Conservation (phyloP, 1,140 invertebrate genomes). For the Atta colombica region DNA sequence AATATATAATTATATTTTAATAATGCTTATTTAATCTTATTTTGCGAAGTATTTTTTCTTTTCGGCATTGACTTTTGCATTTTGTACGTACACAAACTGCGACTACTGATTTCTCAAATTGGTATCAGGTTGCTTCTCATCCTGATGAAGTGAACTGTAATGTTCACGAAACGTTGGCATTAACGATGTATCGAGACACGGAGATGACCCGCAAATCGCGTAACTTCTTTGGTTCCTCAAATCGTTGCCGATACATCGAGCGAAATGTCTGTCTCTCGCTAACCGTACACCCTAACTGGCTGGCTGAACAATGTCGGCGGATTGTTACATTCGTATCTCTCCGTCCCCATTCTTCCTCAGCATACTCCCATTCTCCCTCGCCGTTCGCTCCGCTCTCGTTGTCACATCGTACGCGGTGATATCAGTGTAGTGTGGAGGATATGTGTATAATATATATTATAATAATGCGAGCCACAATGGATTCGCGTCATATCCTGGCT, state of each 20-base stretch:
- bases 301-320: conserved; percentile 72
- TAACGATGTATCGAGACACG: too few relatives aligned
- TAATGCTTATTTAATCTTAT: too few relatives aligned
- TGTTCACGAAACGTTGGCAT: too few relatives aligned
- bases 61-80: not conserved
- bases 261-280: conserved; percentile 69
- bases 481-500: conserved; percentile 85
- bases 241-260: conserved; percentile 39
- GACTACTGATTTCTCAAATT: not conserved
- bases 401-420: conserved; percentile 62
- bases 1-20: not conserved
- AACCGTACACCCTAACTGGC: conserved; percentile 72
- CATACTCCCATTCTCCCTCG: conserved; percentile 59
- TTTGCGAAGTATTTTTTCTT: not conserved
- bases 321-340: conserved; percentile 73
- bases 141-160: too few relatives aligned
- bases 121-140: too few relatives aligned
- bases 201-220: too few relatives aligned
- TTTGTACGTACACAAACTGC: not conserved
- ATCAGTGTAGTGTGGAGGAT: conserved; percentile 61
- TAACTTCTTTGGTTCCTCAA: not conserved
- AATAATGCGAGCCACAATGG: conserved; percentile 85
- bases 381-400: conserved; percentile 42
- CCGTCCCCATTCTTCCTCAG: conserved; percentile 71
- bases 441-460: conserved; percentile 78